These are phyloP conservation scores for Acronicta alni DNA, from an alignment of 2,888 invertebrate genomes.

Conservation along the genomic window DNA sequence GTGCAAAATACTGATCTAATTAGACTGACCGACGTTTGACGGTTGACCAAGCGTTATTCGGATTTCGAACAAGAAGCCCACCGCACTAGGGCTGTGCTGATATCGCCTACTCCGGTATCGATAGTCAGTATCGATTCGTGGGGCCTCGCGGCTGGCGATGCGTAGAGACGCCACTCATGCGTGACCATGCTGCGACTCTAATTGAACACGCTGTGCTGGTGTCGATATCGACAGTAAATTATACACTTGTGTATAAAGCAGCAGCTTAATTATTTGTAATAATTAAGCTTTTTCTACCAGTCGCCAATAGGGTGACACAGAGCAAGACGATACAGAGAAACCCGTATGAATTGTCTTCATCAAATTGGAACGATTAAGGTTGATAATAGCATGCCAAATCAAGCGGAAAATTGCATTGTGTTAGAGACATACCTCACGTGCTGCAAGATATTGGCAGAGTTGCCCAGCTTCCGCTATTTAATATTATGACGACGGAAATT, in stretches of 20 bases:
- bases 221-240: conserved; percentile 61
- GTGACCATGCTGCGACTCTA: conserved; percentile 83
- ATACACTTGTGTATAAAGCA: no score
- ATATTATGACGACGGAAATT: conserved; percentile 24
- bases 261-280: no score
- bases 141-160: conserved; percentile 71
- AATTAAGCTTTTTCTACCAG: no score
- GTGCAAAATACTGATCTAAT: no score
- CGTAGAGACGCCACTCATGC: conserved; percentile 85
- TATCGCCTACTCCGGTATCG: conserved; percentile 65
- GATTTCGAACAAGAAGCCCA: conserved; percentile 83
- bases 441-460: conserved; percentile 30
- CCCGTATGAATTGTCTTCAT: background rate
- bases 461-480: conserved; percentile 26
- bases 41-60: conserved; percentile 88
- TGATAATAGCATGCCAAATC: background rate
- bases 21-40: no score
- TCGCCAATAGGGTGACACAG: no score
- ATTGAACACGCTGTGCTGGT: conserved; percentile 80
- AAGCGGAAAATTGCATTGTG: background rate
- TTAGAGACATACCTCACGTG: conserved; percentile 24
- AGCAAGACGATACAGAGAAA: no score
- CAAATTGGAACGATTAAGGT: background rate
- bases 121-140: conserved; percentile 82
- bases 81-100: conserved; percentile 68